Percentiles rank a stretch among this genome's conserved stretches.
These are phyloP conservation scores for Sparus aurata DNA, from an alignment of 2,797 vertebrate species.

Conservation along the genomic window DNA sequence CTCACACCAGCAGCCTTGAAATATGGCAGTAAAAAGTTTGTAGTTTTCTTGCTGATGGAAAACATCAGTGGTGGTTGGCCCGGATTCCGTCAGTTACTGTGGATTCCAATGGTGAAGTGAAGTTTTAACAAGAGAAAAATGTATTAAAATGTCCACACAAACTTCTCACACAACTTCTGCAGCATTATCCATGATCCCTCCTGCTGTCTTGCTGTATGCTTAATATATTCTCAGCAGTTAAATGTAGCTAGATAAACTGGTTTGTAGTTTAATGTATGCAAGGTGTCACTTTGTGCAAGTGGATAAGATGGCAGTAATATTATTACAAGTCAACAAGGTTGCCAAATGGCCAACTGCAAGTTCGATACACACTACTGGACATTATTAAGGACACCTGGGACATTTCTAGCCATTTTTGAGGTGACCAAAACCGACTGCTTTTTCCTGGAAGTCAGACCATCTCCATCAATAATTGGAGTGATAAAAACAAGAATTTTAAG, in stretches of 20 bases:
- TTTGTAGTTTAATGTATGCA: too few species aligned
- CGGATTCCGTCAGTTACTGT: neutral
- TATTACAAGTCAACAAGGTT: too few species aligned
- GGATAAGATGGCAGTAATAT: too few species aligned
- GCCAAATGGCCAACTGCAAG: too few species aligned
- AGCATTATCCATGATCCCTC: neutral
- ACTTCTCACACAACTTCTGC: neutral
- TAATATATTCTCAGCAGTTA: neutral
- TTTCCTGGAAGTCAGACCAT: too few species aligned
- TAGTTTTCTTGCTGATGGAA: conserved; percentile 5
- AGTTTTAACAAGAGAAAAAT: conserved; percentile 3
- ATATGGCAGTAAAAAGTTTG: conserved; percentile 1
- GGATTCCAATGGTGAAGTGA: neutral
- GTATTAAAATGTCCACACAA: neutral
- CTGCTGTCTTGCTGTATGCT: neutral
- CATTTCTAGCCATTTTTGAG: too few species aligned
- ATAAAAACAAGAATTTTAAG: too few species aligned
- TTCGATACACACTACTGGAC: too few species aligned
- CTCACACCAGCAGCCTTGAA: neutral
- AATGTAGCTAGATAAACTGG: neutral
- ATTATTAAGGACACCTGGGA: too few species aligned
- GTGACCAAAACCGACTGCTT: too few species aligned
- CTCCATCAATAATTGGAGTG: too few species aligned
- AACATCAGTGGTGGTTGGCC: neutral
- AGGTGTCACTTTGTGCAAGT: too few species aligned